Evolutionary conservation across 1,140 invertebrate species (phyloP).

Genomic region (Drosophila simulans): DNA sequence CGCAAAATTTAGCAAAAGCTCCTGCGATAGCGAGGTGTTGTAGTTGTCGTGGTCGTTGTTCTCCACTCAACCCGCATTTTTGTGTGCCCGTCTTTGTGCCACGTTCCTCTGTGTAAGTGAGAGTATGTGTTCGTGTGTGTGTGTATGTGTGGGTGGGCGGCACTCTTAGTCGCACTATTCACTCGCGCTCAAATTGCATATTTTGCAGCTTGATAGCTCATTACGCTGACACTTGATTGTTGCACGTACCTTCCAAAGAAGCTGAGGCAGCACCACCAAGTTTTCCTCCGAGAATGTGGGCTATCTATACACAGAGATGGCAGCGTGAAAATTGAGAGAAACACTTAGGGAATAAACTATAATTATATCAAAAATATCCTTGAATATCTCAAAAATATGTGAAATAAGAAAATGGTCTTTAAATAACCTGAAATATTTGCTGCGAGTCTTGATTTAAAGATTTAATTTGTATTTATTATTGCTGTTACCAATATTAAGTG

Average conservation of each 20-base stretch:
- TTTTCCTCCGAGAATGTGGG: neutral
- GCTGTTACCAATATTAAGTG: neutral
- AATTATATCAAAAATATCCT: neutral
- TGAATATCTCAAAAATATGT: neutral
- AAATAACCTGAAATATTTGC: too few relatives aligned
- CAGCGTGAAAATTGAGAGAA: conserved; percentile 4
- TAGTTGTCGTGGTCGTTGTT: conserved; percentile 27
- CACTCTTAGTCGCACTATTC: conserved; percentile 63
- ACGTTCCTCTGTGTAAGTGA: conserved; percentile 6
- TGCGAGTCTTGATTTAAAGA: too few relatives aligned
- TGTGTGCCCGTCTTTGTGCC: conserved; percentile 9
- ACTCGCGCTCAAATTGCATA: conserved; percentile 74
- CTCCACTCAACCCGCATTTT: conserved; percentile 49
- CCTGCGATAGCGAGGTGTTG: conserved; percentile 74
- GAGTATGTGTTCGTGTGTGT: neutral
- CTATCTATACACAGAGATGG: conserved; percentile 25
- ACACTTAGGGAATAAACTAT: neutral
- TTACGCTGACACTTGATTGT: conserved; percentile 82
- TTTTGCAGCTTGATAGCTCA: conserved; percentile 83
- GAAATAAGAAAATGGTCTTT: neutral
- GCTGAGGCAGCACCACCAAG: conserved; percentile 10
- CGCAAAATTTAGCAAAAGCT: conserved; percentile 80
- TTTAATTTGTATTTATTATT: neutral
- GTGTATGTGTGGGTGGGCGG: conserved; percentile 17
- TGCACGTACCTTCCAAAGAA: conserved; percentile 59